Conservation (phyloP, 2,888 invertebrate species). For the Ichneumon xanthorius region DNA sequence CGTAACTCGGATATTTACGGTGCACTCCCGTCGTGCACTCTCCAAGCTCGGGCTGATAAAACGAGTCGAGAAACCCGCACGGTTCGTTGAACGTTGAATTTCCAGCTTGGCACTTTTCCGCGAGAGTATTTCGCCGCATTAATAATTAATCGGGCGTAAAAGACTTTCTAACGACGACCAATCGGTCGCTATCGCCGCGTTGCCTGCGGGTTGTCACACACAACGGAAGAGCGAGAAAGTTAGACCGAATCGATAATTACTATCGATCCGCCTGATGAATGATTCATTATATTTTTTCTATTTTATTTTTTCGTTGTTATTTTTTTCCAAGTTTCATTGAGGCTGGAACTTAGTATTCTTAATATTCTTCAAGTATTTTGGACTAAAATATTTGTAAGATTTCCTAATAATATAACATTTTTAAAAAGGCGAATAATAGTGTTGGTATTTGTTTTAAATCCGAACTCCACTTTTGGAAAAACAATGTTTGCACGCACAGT, state of each 20-base stretch:
- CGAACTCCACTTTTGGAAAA: neutral
- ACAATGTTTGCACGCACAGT: conserved; percentile 6
- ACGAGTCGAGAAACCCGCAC: neutral
- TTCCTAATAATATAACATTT: too few relatives aligned
- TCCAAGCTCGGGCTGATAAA: neutral
- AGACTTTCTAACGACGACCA: conserved; percentile 78
- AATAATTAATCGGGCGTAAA: conserved; percentile 74
- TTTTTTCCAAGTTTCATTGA: neutral
- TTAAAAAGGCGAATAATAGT: too few relatives aligned
- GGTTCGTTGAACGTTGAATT: conserved; percentile 14
- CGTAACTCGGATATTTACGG: conserved; percentile 14
- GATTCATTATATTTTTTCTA: neutral
- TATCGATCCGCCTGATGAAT: conserved; percentile 22
- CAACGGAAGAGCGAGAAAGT: conserved; percentile 68
- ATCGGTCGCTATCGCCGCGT: conserved; percentile 48
- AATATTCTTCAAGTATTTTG: too few relatives aligned
- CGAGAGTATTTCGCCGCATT: conserved; percentile 47
- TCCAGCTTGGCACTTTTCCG: conserved; percentile 3
- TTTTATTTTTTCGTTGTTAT: neutral
- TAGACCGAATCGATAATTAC: conserved; percentile 65
- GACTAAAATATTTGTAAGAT: too few relatives aligned
- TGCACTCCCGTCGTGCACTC: neutral
- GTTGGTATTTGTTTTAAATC: neutral
- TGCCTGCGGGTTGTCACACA: conserved; percentile 21
- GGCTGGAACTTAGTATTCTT: too few relatives aligned